These are phyloP conservation scores for Himalopsyche phryganea DNA, from an alignment of 1,140 invertebrate species.

Conservation along the genomic window DNA sequence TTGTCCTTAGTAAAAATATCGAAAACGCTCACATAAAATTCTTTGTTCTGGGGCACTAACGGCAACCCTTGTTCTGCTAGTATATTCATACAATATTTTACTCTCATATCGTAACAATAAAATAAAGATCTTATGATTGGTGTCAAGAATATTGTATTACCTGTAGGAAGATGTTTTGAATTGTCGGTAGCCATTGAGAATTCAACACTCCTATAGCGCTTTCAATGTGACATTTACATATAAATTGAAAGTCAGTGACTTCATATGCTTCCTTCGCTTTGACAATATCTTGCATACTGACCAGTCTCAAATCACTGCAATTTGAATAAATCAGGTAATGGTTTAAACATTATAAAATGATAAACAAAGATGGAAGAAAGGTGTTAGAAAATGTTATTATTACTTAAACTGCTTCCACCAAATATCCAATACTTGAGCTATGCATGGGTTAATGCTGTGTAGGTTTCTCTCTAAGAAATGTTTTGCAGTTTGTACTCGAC, in stretches of 20 bases:
- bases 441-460: slow-evolving; percentile 77
- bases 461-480: slow-evolving; percentile 57
- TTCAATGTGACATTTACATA: slow-evolving; percentile 59
- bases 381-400: too few species aligned
- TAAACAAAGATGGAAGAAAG: too few species aligned
- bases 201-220: slow-evolving; percentile 53
- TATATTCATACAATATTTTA: too few species aligned
- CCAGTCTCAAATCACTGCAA: slow-evolving; percentile 46
- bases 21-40: too few species aligned
- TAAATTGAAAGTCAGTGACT: slow-evolving; percentile 57
- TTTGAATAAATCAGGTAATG: too few species aligned
- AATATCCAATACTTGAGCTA: slow-evolving; percentile 74
- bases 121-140: too few species aligned
- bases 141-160: too few species aligned
- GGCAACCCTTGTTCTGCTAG: too few species aligned
- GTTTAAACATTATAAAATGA: too few species aligned
- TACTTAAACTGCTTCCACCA: slow-evolving; percentile 80
- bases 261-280: slow-evolving; percentile 56
- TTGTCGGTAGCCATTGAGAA: slow-evolving; percentile 58
- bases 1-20: too few species aligned
- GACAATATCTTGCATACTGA: slow-evolving; percentile 54
- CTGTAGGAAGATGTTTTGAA: slow-evolving; percentile 14
- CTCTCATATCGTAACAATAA: too few species aligned
- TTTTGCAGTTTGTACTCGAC: slow-evolving; percentile 41
- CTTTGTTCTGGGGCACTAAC: too few species aligned